Conservation (phyloP, 2,113 vertebrate genomes). For the Eidolon helvum region DNA sequence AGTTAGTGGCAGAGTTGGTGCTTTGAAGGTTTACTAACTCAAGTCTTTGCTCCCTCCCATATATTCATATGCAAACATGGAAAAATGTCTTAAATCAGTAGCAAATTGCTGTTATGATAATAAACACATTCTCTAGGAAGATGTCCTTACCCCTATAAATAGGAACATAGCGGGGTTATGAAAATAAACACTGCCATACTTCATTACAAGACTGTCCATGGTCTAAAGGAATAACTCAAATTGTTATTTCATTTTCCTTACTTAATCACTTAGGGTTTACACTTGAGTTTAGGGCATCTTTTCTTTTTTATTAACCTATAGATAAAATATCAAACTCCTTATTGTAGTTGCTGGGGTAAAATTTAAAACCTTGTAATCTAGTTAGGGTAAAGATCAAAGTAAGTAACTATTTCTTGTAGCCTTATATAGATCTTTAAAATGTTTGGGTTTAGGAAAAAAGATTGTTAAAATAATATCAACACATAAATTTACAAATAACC, state of each 20-base stretch:
- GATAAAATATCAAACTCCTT: background rate
- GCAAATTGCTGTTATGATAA: background rate
- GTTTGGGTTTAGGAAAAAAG: background rate
- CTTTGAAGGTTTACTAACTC: background rate
- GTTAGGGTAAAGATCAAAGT: background rate
- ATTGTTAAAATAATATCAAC: background rate
- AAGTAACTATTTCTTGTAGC: background rate
- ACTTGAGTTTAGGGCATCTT: background rate
- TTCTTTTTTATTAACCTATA: background rate
- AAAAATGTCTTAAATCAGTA: background rate
- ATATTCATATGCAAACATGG: background rate
- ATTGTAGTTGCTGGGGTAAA: background rate
- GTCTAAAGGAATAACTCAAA: background rate
- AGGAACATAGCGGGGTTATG: background rate
- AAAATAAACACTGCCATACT: background rate
- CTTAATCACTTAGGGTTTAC: background rate
- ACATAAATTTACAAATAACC: conserved; percentile 1
- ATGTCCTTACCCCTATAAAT: background rate
- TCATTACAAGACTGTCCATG: background rate
- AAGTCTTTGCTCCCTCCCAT: background rate
- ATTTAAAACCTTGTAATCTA: background rate
- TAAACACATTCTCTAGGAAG: background rate
- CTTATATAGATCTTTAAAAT: background rate
- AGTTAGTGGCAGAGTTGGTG: background rate
- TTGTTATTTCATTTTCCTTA: background rate